Evolutionary conservation across 2,797 vertebrate species (phyloP).

Genomic region (Coregonus sp.): DNA sequence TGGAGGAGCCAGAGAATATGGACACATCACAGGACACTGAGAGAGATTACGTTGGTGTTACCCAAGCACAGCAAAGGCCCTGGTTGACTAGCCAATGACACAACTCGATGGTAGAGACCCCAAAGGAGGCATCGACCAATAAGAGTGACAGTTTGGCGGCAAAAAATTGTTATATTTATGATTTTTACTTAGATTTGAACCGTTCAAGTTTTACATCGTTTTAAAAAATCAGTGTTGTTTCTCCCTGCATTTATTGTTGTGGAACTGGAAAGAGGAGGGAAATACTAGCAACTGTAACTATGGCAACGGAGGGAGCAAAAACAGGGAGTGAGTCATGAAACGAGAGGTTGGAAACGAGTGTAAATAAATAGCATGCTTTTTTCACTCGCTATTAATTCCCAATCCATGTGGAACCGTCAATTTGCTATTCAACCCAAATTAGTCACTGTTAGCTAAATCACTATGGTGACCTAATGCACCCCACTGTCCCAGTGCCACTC

Average conservation of each 20-base stretch:
- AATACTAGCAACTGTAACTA: constrained; percentile 40
- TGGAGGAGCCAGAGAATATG: constrained; percentile 17
- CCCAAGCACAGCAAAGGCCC: constrained; percentile 47
- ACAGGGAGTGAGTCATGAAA: constrained; percentile 41
- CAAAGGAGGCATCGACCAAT: constrained; percentile 55
- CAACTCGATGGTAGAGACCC: constrained; percentile 33
- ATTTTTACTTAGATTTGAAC: constrained; percentile 62
- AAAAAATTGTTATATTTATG: constrained; percentile 75
- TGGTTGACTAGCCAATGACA: constrained; percentile 54
- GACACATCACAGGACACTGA: constrained; percentile 16
- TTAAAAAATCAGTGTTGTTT: constrained; percentile 50
- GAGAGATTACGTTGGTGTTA: constrained; percentile 40
- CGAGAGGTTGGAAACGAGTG: constrained; percentile 52
- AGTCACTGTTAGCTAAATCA: constrained; percentile 38
- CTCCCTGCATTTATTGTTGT: constrained; percentile 71
- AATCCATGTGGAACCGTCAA: constrained; percentile 23
- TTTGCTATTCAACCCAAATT: constrained; percentile 39
- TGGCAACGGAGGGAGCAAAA: constrained; percentile 26
- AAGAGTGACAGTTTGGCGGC: constrained; percentile 62
- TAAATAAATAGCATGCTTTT: constrained; percentile 79
- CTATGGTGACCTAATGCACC: constrained; percentile 9
- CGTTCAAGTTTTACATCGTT: constrained; percentile 55
- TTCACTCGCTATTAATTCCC: constrained; percentile 55
- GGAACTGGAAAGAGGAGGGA: constrained; percentile 52
- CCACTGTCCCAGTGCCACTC: not conserved